Base-by-base conservation (phyloP, 2,888 invertebrate genomes). In the Girardia tigrina region DNA sequence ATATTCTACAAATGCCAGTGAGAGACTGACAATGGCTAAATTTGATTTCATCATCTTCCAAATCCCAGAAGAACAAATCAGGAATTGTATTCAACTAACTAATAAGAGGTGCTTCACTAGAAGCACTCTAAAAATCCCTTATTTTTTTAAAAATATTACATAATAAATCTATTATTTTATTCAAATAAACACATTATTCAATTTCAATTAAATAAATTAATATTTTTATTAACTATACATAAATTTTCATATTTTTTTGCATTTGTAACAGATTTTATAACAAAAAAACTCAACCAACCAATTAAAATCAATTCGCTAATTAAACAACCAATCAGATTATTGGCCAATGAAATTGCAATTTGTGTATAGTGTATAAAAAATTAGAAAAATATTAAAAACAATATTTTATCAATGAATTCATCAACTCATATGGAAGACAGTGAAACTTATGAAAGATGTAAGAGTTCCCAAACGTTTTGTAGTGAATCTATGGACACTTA, bases 241-340 rank as follows among this genome's bases (percentile, higher is more conserved):
- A n/a, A n/a, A n/a, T n/a, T n/a, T n/a, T n/a, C n/a, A n/a, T n/a
- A n/a, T n/a, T n/a, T n/a, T n/a, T n/a, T n/a, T n/a, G n/a, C n/a
- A n/a, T n/a, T n/a, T n/a, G n/a, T n/a, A n/a, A n/a, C n/a, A n/a
- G n/a, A n/a, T n/a, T n/a, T n/a, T n/a, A n/a, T n/a, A n/a, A n/a
- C n/a, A n/a, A n/a, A n/a, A n/a, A n/a, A n/a, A n/a, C n/a, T n/a
- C n/a, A n/a, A n/a, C n/a, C n/a, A n/a, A n/a, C 56, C 56, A 56
- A 56, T 56, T 56, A 56, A 56, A 56, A 56, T 56, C 56, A 56
- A 56, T 56, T 56, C 56, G 56, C 56, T 56, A 56, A 56, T 56
- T 56, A 23, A 8, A 6, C n/a, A 8, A n/a, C 56, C 56, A 56
- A 56, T 56, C 4, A 56, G 23, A 56, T 56, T 56, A 56, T 20